Percentiles rank a stretch among this genome's conserved stretches.
phyloP scores from a whole-genome alignment of 2,113 vertebrate species.

The Centropus unirufus region DNA sequence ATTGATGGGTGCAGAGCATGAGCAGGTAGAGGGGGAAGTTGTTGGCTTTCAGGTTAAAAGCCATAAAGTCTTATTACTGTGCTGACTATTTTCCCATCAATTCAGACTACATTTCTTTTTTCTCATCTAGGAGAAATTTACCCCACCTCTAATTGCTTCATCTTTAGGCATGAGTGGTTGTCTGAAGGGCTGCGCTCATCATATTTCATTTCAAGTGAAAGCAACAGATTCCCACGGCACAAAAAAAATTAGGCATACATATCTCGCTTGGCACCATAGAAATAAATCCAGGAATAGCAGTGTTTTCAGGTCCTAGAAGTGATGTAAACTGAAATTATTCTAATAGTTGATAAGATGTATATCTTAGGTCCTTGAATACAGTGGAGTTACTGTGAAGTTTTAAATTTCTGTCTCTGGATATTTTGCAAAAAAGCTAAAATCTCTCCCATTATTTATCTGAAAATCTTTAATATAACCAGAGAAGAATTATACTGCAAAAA shows the following conservation, averaged over 20 bases:
- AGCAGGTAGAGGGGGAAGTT: background rate
- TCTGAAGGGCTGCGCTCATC: background rate
- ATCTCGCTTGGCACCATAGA: background rate
- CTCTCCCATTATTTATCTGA: background rate
- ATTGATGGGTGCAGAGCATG: background rate
- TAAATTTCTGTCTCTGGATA: background rate
- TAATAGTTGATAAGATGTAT: slow-evolving; percentile 10
- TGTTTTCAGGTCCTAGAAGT: slow-evolving; percentile 1
- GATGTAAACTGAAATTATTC: slow-evolving; percentile 25
- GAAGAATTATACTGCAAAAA: background rate
- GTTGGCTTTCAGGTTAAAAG: background rate
- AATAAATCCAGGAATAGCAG: slow-evolving; percentile 11
- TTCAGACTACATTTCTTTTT: background rate
- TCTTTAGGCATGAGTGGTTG: background rate
- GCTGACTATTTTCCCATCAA: background rate
- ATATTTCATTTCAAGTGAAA: slow-evolving; percentile 6
- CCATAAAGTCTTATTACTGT: background rate
- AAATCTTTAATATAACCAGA: background rate
- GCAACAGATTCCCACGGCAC: background rate
- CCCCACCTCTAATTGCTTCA: background rate
- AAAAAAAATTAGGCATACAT: background rate
- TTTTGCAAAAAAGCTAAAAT: background rate
- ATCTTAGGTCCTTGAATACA: background rate
- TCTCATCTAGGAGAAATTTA: background rate
- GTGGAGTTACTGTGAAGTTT: background rate